Percentiles rank a stretch among this genome's conserved stretches.
Evolutionary conservation across 2,797 vertebrate species (phyloP).

Genomic region (Tenualosa thibaudeaui): DNA sequence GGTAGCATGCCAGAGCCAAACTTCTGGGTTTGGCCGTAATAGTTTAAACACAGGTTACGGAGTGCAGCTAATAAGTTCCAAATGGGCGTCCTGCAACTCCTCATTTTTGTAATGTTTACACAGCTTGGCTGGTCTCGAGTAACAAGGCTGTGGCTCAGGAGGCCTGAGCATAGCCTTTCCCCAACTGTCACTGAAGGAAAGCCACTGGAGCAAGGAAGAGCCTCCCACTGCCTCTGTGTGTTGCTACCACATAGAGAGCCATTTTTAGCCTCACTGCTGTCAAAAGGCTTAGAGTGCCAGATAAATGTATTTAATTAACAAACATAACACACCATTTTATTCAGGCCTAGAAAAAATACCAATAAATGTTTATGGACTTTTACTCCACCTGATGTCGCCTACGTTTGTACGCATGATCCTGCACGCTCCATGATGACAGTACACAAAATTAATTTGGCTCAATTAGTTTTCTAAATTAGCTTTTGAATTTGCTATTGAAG

Average conservation of each 20-base stretch:
- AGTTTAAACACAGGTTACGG: conserved; percentile 68
- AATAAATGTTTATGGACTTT: conserved; percentile 6
- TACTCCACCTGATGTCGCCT: not conserved
- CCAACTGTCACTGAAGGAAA: conserved; percentile 48
- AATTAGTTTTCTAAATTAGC: too few species aligned
- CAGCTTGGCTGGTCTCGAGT: conserved; percentile 70
- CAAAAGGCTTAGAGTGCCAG: not conserved
- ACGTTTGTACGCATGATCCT: not conserved
- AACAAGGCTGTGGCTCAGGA: conserved; percentile 55
- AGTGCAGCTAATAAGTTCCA: conserved; percentile 67
- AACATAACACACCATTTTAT: not conserved
- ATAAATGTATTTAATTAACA: conserved; percentile 7
- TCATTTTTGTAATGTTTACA: conserved; percentile 73
- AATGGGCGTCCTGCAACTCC: conserved; percentile 67
- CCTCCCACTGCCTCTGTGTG: conserved; percentile 24
- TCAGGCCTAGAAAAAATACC: not conserved
- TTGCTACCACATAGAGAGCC: not conserved
- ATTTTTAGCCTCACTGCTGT: not conserved
- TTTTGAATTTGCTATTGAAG: too few species aligned
- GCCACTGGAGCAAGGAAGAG: conserved; percentile 42
- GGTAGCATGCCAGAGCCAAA: conserved; percentile 61
- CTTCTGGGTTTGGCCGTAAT: conserved; percentile 72
- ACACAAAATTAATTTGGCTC: not conserved
- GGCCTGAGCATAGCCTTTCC: conserved; percentile 33
- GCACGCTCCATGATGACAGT: not conserved